Evolutionary conservation across 2,113 vertebrate genomes (phyloP).

Genomic region (Acanthochromis polyacanthus): DNA sequence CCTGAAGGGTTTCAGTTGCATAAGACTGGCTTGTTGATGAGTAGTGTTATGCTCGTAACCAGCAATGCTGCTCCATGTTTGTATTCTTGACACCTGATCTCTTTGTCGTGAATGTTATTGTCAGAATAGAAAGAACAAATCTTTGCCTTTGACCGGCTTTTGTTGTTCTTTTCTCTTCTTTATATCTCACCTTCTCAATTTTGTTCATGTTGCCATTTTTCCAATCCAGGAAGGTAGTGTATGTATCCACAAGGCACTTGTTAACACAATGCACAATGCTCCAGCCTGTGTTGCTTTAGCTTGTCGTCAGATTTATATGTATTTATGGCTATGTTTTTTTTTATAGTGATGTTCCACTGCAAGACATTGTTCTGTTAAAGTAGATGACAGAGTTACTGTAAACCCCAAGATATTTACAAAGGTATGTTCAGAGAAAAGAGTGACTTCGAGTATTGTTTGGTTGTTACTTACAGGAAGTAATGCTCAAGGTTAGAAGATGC

Average conservation of each 20-base stretch:
- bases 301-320: too few relatives aligned
- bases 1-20: conserved; percentile 57
- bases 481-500: background rate
- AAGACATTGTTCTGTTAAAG: background rate
- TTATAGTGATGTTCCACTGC: background rate
- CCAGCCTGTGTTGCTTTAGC: background rate
- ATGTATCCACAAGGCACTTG: background rate
- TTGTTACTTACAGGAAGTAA: background rate
- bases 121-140: conserved; percentile 6
- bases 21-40: conserved; percentile 20
- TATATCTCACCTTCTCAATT: too few relatives aligned
- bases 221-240: background rate
- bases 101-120: conserved; percentile 3
- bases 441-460: background rate
- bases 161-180: too few relatives aligned
- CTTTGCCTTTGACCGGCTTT: background rate
- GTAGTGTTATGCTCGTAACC: conserved; percentile 1
- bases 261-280: background rate
- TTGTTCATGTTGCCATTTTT: too few relatives aligned
- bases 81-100: conserved; percentile 1
- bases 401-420: background rate
- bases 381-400: background rate
- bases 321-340: too few relatives aligned
- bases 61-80: conserved; percentile 5
- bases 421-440: background rate